These are phyloP conservation scores for Grus americana DNA, from an alignment of 2,113 vertebrate genomes.

Conservation along the genomic window DNA sequence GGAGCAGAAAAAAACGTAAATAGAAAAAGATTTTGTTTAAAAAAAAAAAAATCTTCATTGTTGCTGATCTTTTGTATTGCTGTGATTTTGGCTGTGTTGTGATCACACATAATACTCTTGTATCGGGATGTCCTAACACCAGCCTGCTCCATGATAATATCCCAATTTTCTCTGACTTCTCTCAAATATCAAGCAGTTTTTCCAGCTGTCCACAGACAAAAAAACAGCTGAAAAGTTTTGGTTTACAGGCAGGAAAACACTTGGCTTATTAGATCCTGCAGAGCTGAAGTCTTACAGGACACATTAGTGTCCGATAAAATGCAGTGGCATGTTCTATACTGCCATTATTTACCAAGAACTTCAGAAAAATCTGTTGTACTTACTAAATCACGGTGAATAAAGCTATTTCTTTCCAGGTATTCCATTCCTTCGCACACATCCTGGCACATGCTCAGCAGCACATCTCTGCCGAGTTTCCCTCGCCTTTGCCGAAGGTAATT, in stretches of 20 bases:
- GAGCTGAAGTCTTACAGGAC: neutral
- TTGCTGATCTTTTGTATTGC: neutral
- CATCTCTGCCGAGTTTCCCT: neutral
- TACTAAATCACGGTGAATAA: constrained; percentile 88
- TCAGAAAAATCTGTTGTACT: neutral
- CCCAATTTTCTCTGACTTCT: neutral
- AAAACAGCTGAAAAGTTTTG: neutral
- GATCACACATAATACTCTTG: neutral
- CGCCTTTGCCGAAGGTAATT: constrained; percentile 73
- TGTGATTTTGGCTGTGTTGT: neutral
- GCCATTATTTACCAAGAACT: neutral
- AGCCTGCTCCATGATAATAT: neutral
- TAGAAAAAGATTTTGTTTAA: neutral
- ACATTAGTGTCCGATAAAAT: neutral
- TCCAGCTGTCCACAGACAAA: neutral
- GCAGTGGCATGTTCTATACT: neutral
- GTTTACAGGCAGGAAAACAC: neutral
- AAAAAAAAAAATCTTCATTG: neutral
- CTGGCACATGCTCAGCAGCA: constrained; percentile 79
- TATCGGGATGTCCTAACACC: neutral
- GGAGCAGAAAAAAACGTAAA: neutral
- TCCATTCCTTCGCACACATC: constrained; percentile 87
- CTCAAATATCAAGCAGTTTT: neutral
- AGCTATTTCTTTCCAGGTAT: constrained; percentile 81
- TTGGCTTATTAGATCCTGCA: neutral